Conservation (phyloP, 2,888 invertebrate species). For the Dimorphilus gyrociliatus region DNA sequence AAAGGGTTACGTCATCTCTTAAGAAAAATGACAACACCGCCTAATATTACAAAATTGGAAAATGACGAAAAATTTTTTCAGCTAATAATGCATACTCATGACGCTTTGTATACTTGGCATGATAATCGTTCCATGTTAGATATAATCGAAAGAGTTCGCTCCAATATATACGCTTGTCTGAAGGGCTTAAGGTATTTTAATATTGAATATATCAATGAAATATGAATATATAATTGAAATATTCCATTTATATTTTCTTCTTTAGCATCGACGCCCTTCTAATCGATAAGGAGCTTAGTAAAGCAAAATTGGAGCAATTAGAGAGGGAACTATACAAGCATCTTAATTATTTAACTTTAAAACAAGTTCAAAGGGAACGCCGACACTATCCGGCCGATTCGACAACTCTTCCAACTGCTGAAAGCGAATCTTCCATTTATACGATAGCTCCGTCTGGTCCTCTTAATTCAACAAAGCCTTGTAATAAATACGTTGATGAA, state of each 20-base stretch:
- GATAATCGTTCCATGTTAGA: conserved; percentile 7
- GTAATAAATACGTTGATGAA: too few species aligned
- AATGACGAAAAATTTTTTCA: conserved; percentile 11
- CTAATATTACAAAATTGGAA: conserved; percentile 10
- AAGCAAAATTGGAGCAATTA: conserved; percentile 11
- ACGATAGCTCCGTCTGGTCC: conserved; percentile 11
- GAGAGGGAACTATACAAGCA: conserved; percentile 11
- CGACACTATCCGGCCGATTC: conserved; percentile 3
- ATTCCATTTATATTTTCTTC: neutral
- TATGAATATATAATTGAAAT: neutral
- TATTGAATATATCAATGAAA: conserved; percentile 8
- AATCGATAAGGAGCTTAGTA: conserved; percentile 11
- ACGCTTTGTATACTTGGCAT: conserved; percentile 8
- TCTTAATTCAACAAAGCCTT: too few species aligned
- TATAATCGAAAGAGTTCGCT: conserved; percentile 9
- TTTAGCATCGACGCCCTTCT: conserved; percentile 1
- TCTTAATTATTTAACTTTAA: conserved; percentile 10
- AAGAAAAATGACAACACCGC: conserved; percentile 10
- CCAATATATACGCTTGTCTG: conserved; percentile 10
- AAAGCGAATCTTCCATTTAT: conserved; percentile 10
- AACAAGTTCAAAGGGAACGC: conserved; percentile 7
- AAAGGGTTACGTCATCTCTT: conserved; percentile 10
- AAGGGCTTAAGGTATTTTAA: conserved; percentile 10
- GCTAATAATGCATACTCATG: conserved; percentile 11
- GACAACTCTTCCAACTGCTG: conserved; percentile 5